Base-by-base conservation (phyloP, 2,888 invertebrate genomes). In the Archips crataeganus region DNA sequence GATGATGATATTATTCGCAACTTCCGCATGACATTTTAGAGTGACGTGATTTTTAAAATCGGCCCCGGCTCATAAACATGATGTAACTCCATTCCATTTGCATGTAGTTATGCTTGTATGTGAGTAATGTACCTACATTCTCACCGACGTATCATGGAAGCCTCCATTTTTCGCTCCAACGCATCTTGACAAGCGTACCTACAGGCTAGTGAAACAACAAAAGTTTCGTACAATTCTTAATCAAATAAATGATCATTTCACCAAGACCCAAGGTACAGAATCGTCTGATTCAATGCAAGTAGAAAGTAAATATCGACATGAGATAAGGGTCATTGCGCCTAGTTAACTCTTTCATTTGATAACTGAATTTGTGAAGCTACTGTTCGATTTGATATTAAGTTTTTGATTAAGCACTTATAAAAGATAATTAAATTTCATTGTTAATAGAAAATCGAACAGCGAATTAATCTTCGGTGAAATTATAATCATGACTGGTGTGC, bases 131-230 rank as follows among this genome's bases (percentile, higher is more conserved):
- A 3, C 3, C 11, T 47, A 45, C 62, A 47, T 73, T 69, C 57
- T 64, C 63, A 4, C 60, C 73, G 78, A 87, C 87, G 87, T 89
- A 90, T 88, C 86, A 72, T 87, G 84, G 90, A 78, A 89, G 90
- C 89, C 80, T 85, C 80, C 79, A 87, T 87, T 85, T 83, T 79
- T 80, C 85, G 87, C 85, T 78, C 78, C 82, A 84, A 75, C 80
- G 87, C 78, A 36, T 82, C 75, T 76, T 84, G 87, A 88, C 86
- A 85, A 80, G 80, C 77, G 72, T 72, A 75, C 79, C 82, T 77
- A 83, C 81, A 75, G 73, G 62, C 51, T 23, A 39, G 54, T 36
- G 2, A 51, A n/a, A 49, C n/a, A 36, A 54, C 74, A 45, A 65
- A 65, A 23, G 45, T 49, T 23, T 23, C 15, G 51, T 61, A 70